phyloP scores from a whole-genome alignment of 2,888 invertebrate genomes.

The Lasioglossum marginatum region DNA sequence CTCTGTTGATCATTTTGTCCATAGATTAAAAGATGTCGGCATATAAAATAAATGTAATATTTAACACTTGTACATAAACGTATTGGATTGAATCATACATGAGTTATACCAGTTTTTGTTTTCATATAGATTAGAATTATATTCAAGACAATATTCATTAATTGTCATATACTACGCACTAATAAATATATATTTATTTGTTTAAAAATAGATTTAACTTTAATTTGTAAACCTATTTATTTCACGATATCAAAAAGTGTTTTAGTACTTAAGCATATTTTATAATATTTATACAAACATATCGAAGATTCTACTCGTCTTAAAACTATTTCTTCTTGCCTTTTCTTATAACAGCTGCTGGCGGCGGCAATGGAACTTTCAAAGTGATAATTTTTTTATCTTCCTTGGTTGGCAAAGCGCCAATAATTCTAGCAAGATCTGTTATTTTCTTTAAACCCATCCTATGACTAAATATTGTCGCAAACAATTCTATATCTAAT shows the following conservation, averaged over 20 bases:
- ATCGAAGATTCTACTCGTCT: slow-evolving; percentile 10
- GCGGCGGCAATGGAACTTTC: slow-evolving; percentile 78
- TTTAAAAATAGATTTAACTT: background rate
- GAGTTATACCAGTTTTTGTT: background rate
- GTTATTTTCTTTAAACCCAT: slow-evolving; percentile 76
- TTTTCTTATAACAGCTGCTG: slow-evolving; percentile 53
- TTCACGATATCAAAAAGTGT: background rate
- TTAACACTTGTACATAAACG: background rate
- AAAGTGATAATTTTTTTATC: slow-evolving; percentile 75
- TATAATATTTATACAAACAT: slow-evolving; percentile 29
- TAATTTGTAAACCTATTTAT: background rate
- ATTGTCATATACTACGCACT: background rate
- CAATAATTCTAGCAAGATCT: slow-evolving; percentile 76
- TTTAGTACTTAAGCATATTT: slow-evolving; percentile 1
- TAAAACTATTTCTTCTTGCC: slow-evolving; percentile 61
- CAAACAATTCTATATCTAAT: slow-evolving; percentile 78
- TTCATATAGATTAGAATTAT: background rate
- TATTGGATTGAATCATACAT: background rate
- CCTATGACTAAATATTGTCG: slow-evolving; percentile 69
- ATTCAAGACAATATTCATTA: background rate
- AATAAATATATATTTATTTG: slow-evolving; percentile 5
- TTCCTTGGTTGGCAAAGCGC: slow-evolving; percentile 73
- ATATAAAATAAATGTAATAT: background rate
- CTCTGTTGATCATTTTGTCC: background rate
- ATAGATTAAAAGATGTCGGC: background rate